Evolutionary conservation across 2,888 invertebrate genomes (phyloP).

Genomic region (Orthosia incerta): DNA sequence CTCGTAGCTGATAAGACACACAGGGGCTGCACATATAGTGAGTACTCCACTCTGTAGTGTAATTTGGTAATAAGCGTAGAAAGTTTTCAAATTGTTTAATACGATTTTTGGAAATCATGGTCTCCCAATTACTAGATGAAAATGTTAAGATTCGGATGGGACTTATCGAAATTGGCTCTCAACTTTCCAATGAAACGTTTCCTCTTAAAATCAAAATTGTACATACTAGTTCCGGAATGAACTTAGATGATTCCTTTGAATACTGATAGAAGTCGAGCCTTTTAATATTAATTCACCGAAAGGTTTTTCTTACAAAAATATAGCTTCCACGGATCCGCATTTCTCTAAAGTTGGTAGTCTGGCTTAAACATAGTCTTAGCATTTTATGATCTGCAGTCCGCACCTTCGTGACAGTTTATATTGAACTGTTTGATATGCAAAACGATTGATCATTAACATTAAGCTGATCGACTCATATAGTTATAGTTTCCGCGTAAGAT

Average conservation of each 20-base stretch:
- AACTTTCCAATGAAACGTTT: conserved; percentile 25
- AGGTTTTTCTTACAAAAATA: conserved; percentile 50
- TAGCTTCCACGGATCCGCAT: conserved; percentile 61
- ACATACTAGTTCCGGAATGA: conserved; percentile 15
- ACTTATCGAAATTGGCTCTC: conserved; percentile 31
- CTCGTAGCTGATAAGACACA: conserved; percentile 9
- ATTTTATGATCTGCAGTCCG: conserved; percentile 17
- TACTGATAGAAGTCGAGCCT: conserved; percentile 69
- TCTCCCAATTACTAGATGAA: conserved; percentile 54
- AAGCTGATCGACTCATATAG: conserved; percentile 16
- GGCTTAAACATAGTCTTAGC: conserved; percentile 52
- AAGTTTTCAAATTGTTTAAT: conserved; percentile 38
- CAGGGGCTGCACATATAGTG: conserved; percentile 27
- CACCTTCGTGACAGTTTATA: conserved; percentile 23
- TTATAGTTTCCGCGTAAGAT: conserved; percentile 5
- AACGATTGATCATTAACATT: conserved; percentile 20
- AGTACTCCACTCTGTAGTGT: conserved; percentile 43
- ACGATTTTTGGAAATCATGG: conserved; percentile 55
- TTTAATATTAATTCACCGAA: conserved; percentile 46
- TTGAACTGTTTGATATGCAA: conserved; percentile 13
- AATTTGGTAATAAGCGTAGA: conserved; percentile 42
- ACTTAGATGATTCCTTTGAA: conserved; percentile 74
- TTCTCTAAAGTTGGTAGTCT: conserved; percentile 64
- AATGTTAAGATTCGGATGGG: conserved; percentile 43
- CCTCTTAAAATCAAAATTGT: conserved; percentile 27